phyloP scores from a whole-genome alignment of 2,113 vertebrate species.

The Aythya baeri region DNA sequence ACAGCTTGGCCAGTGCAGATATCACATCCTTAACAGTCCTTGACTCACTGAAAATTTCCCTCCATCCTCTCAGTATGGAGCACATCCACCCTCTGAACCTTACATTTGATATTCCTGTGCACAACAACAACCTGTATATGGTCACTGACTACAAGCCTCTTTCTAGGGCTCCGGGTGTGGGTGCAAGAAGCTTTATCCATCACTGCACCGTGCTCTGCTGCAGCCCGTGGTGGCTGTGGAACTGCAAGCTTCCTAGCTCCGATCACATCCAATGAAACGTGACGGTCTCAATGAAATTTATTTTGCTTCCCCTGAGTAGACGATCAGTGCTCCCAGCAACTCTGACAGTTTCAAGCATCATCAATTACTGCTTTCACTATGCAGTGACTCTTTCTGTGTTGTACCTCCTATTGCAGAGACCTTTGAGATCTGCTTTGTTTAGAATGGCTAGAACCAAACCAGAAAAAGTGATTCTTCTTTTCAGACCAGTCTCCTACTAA shows the following conservation, averaged over 20 bases:
- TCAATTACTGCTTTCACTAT: slow-evolving; percentile 37
- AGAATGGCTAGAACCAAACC: slow-evolving; percentile 8
- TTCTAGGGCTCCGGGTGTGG: not conserved
- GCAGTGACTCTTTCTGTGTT: not conserved
- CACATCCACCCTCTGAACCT: not conserved
- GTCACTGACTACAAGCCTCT: not conserved
- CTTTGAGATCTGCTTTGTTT: slow-evolving; percentile 23
- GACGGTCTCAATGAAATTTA: slow-evolving; percentile 17
- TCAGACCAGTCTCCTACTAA: not conserved
- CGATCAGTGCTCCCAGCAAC: slow-evolving; percentile 36
- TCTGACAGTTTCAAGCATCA: slow-evolving; percentile 48
- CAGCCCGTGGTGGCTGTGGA: accelerated
- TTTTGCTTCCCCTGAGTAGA: slow-evolving; percentile 35
- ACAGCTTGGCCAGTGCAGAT: not conserved
- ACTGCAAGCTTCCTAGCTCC: not conserved
- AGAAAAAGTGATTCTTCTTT: slow-evolving; percentile 14
- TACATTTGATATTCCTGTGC: not conserved
- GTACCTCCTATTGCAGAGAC: not conserved
- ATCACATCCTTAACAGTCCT: not conserved
- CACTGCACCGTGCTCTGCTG: not conserved
- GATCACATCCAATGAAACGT: slow-evolving; percentile 26
- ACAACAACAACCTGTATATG: not conserved
- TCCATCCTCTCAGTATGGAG: not conserved
- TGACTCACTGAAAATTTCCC: not conserved
- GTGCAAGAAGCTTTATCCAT: not conserved